Evolutionary conservation across 2,888 invertebrate species (phyloP), one percentile per base, ranked within the genome.

Genomic region (Pediacus dermestoides): DNA sequence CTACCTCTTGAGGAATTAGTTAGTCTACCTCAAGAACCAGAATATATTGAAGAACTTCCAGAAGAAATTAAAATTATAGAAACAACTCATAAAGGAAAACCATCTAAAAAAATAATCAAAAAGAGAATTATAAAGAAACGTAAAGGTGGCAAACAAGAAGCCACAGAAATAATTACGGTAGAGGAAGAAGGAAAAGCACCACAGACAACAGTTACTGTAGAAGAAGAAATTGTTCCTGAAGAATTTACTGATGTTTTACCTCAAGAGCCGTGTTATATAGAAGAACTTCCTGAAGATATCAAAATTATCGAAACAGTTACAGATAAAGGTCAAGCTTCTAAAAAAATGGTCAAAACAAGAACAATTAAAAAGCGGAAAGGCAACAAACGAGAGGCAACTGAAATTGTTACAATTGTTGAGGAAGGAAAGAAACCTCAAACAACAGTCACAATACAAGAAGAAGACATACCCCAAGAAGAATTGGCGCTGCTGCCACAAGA

Each of bases 381-480:
- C 2, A 58, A 49, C 13, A 44, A 63, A 54, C 32, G 61, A 48
- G 60, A 70, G 59, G 48, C 52, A 16, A 58, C 60, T 36, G 70
- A 71, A 61, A 72, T 75, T 42, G 65, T 70, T 42, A 73, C 72
- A 0, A 58, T 70, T 27, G 70, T 72, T 44, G 71, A 73, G 58
- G 72, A 71, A 42, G 72, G 68, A 26, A 66, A 72, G 46, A 34
- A 67, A 44, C 72, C 65, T 4, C 57, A 68, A 36, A 65, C 68
- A 3, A 60, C 67, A 37, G 42, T 35, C 32, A 28, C 11, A 36
- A 54, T 60, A 47, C 30, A 52, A 11, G 50, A 59, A 6, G 53
- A 57, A 31, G 53, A 55, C 36, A 46, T 55, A 12, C 39, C 57
- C 7, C 53, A 53, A 38, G 43, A 48, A 21, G 44, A 30, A 7